These are phyloP conservation scores for Quiscalus mexicanus DNA, from an alignment of 2,113 vertebrate species.

Conservation along the genomic window DNA sequence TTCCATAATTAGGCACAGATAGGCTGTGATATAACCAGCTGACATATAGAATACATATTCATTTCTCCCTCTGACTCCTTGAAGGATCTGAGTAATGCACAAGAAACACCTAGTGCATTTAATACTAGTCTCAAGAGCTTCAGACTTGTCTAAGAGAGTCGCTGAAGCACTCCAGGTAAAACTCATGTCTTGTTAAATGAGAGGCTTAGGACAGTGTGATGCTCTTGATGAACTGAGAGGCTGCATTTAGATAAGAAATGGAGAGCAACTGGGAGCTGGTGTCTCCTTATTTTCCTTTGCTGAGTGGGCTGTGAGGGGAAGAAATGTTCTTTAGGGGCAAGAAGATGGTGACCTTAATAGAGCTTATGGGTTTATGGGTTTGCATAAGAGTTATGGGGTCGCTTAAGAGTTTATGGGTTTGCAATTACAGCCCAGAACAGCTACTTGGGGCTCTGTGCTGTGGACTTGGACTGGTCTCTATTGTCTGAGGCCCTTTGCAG, in stretches of 20 bases:
- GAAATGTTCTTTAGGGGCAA: neutral
- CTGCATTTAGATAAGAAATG: constrained; percentile 6
- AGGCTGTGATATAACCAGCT: constrained; percentile 56
- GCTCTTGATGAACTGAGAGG: constrained; percentile 47
- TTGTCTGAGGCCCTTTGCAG: neutral
- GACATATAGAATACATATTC: constrained; percentile 67
- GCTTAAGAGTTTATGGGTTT: neutral
- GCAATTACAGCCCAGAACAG: neutral
- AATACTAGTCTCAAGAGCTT: constrained; percentile 59
- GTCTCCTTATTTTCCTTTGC: neutral
- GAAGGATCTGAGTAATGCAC: constrained; percentile 48
- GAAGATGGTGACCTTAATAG: neutral
- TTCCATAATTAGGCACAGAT: constrained; percentile 62
- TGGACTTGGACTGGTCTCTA: neutral
- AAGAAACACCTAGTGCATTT: constrained; percentile 60
- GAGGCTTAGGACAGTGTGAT: constrained; percentile 51
- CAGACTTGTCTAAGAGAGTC: constrained; percentile 58
- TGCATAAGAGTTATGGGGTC: no score
- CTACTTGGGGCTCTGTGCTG: neutral
- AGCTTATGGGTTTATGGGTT: neutral
- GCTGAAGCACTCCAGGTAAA: constrained; percentile 50
- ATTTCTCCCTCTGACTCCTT: constrained; percentile 60
- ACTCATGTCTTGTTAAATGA: neutral
- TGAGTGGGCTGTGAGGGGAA: neutral
- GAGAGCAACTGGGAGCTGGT: neutral